Conservation (phyloP, 1,140 invertebrate species). For the Neotoxoptera formosana region DNA sequence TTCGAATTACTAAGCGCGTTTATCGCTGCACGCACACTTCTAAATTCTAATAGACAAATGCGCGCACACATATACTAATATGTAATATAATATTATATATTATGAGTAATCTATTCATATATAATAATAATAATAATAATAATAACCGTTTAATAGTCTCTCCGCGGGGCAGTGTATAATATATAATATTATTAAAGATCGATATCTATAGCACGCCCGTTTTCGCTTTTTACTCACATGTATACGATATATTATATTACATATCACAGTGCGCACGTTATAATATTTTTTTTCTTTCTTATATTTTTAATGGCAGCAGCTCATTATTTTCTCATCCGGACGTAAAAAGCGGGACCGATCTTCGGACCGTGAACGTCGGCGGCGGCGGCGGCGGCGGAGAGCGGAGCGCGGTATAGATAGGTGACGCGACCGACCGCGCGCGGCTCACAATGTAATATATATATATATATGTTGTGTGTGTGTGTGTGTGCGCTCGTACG, state of each 20-base stretch:
- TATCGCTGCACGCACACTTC: neutral
- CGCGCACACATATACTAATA: neutral
- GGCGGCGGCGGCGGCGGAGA: neutral
- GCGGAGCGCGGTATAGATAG: neutral
- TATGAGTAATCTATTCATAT: neutral
- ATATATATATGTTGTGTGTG: neutral
- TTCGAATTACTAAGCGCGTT: neutral
- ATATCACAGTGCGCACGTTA: neutral
- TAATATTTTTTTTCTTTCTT: neutral
- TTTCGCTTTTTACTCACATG: neutral
- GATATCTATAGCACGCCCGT: slow-evolving; percentile 2
- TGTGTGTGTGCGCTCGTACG: neutral
- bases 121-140: slow-evolving; percentile 13
- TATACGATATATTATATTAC: too few species aligned
- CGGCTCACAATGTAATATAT: neutral
- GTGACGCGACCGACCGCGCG: neutral
- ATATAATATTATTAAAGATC: slow-evolving; percentile 9
- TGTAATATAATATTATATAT: neutral
- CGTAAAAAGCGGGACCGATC: slow-evolving; percentile 19
- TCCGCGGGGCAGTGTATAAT: slow-evolving; percentile 1
- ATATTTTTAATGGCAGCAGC: slow-evolving; percentile 10
- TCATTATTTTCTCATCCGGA: slow-evolving; percentile 51
- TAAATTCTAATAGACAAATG: too few species aligned
- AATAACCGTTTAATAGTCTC: slow-evolving; percentile 26
- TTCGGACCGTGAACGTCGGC: slow-evolving; percentile 5